A percentile compares a stretch with the other conserved stretches of the same genome.
Evolutionary conservation across 2,113 vertebrate species (phyloP).

Genomic region (Uropsilus gracilis): DNA sequence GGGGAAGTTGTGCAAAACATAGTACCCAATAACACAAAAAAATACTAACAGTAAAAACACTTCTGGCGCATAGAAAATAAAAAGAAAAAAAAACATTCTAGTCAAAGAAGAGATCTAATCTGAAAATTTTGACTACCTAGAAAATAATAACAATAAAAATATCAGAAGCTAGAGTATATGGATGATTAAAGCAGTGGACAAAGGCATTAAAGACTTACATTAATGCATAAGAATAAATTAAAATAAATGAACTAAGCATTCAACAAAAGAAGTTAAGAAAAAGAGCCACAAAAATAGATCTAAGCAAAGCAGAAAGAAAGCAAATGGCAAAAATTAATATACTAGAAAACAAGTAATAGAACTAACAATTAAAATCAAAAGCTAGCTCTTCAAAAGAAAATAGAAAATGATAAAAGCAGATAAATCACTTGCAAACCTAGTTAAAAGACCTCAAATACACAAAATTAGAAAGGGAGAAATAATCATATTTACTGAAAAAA

Average conservation of each 20-base stretch:
- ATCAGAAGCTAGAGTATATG: constrained; percentile 25
- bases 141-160: constrained; percentile 39
- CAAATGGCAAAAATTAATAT: constrained; percentile 10
- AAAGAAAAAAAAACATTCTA: background rate
- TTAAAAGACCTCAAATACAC: background rate
- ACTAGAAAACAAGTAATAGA: constrained; percentile 13
- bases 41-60: constrained; percentile 36
- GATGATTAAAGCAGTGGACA: constrained; percentile 6
- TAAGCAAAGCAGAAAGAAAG: constrained; percentile 49
- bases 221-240: constrained; percentile 29
- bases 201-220: constrained; percentile 28
- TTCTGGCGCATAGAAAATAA: constrained; percentile 1
- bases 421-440: constrained; percentile 21
- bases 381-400: constrained; percentile 41
- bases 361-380: constrained; percentile 57
- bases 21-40: constrained; percentile 1
- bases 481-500: constrained; percentile 16
- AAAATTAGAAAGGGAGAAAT: constrained; percentile 41
- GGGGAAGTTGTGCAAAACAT: background rate
- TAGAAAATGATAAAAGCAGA: constrained; percentile 49
- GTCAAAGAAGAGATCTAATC: constrained; percentile 22
- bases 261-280: constrained; percentile 23
- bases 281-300: constrained; percentile 17
- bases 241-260: constrained; percentile 43
- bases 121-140: constrained; percentile 20